Evolutionary conservation across 2,797 vertebrate genomes (phyloP).

Genomic region (Neopelma chrysocephalum): DNA sequence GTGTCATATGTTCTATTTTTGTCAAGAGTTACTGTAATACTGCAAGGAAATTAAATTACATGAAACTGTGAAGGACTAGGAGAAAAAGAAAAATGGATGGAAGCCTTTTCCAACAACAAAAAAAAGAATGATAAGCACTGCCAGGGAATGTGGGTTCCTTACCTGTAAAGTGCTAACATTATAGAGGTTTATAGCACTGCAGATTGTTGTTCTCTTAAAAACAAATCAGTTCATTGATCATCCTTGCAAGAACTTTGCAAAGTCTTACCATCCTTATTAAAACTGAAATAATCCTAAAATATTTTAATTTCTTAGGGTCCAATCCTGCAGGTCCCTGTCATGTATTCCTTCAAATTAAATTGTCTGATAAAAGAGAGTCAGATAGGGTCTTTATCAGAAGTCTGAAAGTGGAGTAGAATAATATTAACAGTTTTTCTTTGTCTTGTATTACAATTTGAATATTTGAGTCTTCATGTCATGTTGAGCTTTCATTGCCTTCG

Average conservation of each 20-base stretch:
- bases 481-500: constrained; percentile 45
- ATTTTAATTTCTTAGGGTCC: background rate
- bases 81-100: background rate
- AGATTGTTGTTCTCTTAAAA: constrained; percentile 72
- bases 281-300: constrained; percentile 9
- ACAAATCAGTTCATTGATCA: constrained; percentile 42
- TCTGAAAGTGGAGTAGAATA: background rate
- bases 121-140: background rate
- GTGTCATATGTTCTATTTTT: background rate
- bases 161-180: constrained; percentile 15
- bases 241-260: background rate
- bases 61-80: background rate
- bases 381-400: background rate
- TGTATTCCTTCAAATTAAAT: background rate
- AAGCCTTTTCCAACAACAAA: background rate
- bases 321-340: background rate
- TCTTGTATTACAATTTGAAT: background rate
- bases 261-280: constrained; percentile 50
- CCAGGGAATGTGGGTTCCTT: background rate
- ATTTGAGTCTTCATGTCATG: constrained; percentile 10
- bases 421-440: background rate
- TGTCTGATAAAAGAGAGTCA: background rate
- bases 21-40: background rate
- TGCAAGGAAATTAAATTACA: background rate
- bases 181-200: constrained; percentile 3